Base-by-base conservation (phyloP, 2,113 vertebrate species). In the Nothobranchius kuhntae region DNA sequence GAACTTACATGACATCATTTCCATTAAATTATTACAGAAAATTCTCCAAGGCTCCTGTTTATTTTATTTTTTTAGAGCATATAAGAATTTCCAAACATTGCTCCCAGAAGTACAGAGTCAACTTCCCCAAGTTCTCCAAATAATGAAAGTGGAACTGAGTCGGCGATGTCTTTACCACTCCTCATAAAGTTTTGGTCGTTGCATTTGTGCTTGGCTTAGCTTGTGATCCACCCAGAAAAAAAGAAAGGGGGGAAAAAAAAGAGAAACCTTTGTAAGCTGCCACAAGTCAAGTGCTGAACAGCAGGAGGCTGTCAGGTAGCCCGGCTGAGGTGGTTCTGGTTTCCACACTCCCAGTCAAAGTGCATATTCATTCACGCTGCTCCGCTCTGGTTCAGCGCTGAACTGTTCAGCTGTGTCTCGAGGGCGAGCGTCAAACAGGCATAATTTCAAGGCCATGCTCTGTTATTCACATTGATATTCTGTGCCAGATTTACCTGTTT, bases 401-500 rank as follows among this genome's bases (percentile, higher is more conserved):
- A 88, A 86, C 88, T 81, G 86, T 80, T 88, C 82, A 86, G 78
- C 88, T 85, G 86, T 83, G 82, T 86, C 88, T 87, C 85, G 69
- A 81, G 83, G 88, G 88, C 81, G 83, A 83, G 64, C 69, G 68
- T 84, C 80, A 86, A 71, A 80, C 80, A 83, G 76, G 75, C 80
- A 78, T 85, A 78, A 89, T 89, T 85, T 86, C 79, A 89, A 71
- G 71, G 78, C 82, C 85, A 86, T 55, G 84, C 78, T 79, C 85
- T 65, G 73, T 72, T 75, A 81, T 64, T 77, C 82, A 75, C 80
- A 86, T 91, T 88, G 68, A 63, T 80, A 90, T 91, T 83, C 86
- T 35, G 66, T 64, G 62, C 54, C 75, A 79, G 56, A 77, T 86
- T 87, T 86, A 83, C 73, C 82, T 83, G 71, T 87, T 87, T 79